Base-by-base conservation (phyloP, 1,140 invertebrate genomes). In the Brachionus sp. region DNA sequence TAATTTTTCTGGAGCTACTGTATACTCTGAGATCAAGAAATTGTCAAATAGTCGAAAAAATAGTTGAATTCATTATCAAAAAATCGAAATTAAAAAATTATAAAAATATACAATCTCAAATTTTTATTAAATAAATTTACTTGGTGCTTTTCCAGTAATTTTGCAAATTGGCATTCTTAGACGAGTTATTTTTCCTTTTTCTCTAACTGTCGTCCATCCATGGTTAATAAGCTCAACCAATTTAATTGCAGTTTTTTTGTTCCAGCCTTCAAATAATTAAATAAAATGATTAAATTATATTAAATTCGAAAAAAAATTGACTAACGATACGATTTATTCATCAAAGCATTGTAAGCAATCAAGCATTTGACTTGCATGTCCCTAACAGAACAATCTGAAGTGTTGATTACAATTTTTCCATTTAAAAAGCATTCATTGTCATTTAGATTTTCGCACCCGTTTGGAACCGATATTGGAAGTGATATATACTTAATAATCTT, bases 401-500 rank as follows among this genome's bases (percentile, higher is more conserved):
- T 13, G 44, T 50, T 75, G 25, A 75, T 75, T 0, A 35, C 10
- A 46, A 75, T 75, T 46, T 75, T 75, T 46, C 39, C 42, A 75
- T 75, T 75, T 44, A 25, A 9, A 23, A 13, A 39, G 16, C 42
- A 19, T 39, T 12, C 12, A 46, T 10, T 13, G 10, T 46, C 42
- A 33, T 25, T 75, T 46, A 19, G 19, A 75, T 75, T 73, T 44
- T 35, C n/a, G 19, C 25, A 25, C 29, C 19, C 23, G 23, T 46
- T 46, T 57, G 82, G 89, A 90, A 90, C 88, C 94, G 93, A 92
- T 87, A 94, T 92, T 80, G 93, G 92, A 88, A 95, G 95, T 84
- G 92, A 92, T 3, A 96, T 91, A 88, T 94, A 93, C 88, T 95
- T 95, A 6, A 93, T 94, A 66, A 96, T 92, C 88, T 96, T 96